These are phyloP conservation scores for Rhagologus leucostigma DNA, from an alignment of 2,113 vertebrate species.

Conservation along the genomic window DNA sequence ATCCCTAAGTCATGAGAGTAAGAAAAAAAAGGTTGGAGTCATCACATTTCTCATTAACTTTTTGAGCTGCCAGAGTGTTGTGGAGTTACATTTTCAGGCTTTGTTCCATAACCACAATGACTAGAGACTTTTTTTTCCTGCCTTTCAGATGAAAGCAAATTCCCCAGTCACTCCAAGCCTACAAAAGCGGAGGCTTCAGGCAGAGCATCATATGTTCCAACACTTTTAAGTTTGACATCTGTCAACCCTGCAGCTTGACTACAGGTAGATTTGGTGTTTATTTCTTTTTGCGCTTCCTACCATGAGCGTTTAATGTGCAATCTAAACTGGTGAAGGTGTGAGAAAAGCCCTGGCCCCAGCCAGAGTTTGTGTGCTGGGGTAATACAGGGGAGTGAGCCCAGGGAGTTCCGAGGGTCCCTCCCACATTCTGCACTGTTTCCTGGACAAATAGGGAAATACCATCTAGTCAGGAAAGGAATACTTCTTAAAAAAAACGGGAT, in stretches of 20 bases:
- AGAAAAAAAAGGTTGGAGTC: not conserved
- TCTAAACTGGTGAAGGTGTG: not conserved
- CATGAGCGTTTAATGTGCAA: not conserved
- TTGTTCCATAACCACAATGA: not conserved
- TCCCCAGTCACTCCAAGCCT: not conserved
- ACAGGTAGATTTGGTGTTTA: not conserved
- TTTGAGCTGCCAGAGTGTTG: not conserved
- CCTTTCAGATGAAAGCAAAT: not conserved
- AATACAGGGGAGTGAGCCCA: not conserved
- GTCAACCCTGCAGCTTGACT: not conserved
- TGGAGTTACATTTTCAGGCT: not conserved
- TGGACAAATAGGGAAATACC: not conserved
- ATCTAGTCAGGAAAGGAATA: not conserved
- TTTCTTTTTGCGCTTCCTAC: not conserved
- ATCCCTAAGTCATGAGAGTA: not conserved
- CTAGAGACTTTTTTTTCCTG: not conserved
- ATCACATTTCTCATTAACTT: not conserved
- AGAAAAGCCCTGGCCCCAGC: not conserved
- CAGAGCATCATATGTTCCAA: not conserved
- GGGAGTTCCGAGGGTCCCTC: not conserved
- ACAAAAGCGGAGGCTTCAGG: fast-evolving
- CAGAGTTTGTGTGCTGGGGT: too few relatives aligned
- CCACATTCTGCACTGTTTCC: not conserved
- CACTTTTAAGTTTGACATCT: not conserved
- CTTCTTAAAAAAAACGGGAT: not conserved